phyloP scores from a whole-genome alignment of 2,797 vertebrate genomes.

The Acomys russatus region DNA sequence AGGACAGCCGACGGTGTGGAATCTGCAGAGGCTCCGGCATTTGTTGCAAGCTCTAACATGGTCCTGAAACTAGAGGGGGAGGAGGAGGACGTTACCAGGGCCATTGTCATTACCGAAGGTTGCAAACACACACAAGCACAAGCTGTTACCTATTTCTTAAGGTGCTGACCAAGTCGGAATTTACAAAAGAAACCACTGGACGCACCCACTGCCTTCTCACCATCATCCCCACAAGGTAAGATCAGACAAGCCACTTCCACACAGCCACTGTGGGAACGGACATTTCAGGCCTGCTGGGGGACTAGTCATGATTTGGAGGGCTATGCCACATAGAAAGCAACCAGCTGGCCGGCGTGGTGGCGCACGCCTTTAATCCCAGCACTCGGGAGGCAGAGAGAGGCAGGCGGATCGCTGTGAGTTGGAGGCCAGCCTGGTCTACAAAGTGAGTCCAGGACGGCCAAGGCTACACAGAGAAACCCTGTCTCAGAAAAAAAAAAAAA shows the following conservation, averaged over 20 bases:
- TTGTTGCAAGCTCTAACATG: slow-evolving; percentile 93
- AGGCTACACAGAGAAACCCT: no score
- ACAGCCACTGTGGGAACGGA: accelerated
- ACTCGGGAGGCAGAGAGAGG: no score
- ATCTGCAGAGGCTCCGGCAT: slow-evolving; percentile 94
- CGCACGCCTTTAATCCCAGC: no score
- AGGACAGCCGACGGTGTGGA: slow-evolving; percentile 93
- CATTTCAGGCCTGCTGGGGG: accelerated
- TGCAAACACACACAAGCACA: not conserved
- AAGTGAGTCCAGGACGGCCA: no score
- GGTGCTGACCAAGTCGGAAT: accelerated
- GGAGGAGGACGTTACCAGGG: not conserved
- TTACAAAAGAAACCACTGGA: accelerated
- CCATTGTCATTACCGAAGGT: not conserved
- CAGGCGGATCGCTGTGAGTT: no score
- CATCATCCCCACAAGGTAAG: no score
- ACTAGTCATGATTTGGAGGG: not conserved
- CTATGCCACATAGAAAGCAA: not conserved
- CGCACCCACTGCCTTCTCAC: accelerated
- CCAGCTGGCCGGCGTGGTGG: no score
- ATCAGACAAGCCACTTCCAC: no score
- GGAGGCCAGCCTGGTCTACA: no score
- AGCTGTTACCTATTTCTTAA: not conserved
- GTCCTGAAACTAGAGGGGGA: slow-evolving; percentile 92
- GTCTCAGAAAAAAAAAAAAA: no score